Evolutionary conservation across 1,140 invertebrate species (phyloP).

Genomic region (Stegodyphus dumicola): DNA sequence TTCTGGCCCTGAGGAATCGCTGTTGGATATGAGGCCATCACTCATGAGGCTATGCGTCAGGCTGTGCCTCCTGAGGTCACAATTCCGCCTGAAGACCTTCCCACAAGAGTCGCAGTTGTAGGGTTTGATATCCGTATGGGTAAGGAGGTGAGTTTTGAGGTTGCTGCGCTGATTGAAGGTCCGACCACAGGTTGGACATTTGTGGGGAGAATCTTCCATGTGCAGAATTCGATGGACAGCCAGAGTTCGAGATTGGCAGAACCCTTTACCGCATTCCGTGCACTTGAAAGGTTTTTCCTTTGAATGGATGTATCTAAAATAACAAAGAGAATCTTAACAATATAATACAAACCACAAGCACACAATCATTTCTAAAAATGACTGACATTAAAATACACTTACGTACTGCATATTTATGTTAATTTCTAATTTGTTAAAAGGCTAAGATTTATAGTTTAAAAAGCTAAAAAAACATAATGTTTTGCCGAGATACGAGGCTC

Average conservation of each 20-base stretch:
- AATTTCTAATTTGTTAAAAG: no score
- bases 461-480: no score
- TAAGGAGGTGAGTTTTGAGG: conserved; percentile 89
- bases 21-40: conserved; percentile 14
- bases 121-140: conserved; percentile 94
- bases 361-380: no score
- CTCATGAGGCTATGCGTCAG: conserved; percentile 80
- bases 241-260: conserved; percentile 94
- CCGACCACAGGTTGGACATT: conserved; percentile 82
- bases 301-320: conserved; percentile 89
- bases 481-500: no score
- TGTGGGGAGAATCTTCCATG: conserved; percentile 89
- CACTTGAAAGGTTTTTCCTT: conserved; percentile 99
- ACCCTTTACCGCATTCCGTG: conserved; percentile 93
- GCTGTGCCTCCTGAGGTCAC: conserved; percentile 75
- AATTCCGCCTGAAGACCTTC: conserved; percentile 66
- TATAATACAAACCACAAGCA: no score
- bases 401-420: no score
- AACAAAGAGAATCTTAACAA: not conserved
- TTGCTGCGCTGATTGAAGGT: conserved; percentile 90
- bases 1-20: not conserved
- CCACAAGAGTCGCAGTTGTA: conserved; percentile 69
- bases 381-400: no score
- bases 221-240: conserved; percentile 93
- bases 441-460: no score